These are phyloP conservation scores for Phataginus tricuspis DNA, from an alignment of 2,797 vertebrate species.

Conservation along the genomic window DNA sequence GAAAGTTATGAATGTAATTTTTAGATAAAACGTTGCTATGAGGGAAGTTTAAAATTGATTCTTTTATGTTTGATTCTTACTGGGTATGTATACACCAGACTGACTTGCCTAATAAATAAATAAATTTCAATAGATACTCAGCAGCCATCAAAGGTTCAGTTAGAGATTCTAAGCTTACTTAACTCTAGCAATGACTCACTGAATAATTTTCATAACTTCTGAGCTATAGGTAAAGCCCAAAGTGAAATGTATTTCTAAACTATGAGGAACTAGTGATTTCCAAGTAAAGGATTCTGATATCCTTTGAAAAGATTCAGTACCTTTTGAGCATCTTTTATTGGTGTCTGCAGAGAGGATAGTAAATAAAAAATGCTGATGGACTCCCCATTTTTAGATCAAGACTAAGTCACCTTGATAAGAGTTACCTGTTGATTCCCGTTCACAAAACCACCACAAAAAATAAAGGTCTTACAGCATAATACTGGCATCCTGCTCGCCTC, in stretches of 20 bases:
- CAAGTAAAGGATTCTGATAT: slow-evolving; percentile 21
- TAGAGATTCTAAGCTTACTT: slow-evolving; percentile 37
- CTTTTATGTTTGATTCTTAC: slow-evolving; percentile 30
- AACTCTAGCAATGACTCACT: background rate
- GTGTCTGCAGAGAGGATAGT: background rate
- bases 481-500: slow-evolving; percentile 94
- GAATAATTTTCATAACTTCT: background rate
- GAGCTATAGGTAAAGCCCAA: slow-evolving; percentile 6
- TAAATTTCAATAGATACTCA: background rate
- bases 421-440: slow-evolving; percentile 63
- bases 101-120: background rate
- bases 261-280: slow-evolving; percentile 15
- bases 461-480: slow-evolving; percentile 91
- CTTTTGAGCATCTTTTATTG: slow-evolving; percentile 31
- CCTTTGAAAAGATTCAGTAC: slow-evolving; percentile 20
- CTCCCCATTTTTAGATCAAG: slow-evolving; percentile 54
- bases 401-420: slow-evolving; percentile 41
- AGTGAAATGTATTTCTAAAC: slow-evolving; percentile 26
- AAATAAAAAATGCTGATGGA: slow-evolving; percentile 49
- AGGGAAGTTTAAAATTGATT: slow-evolving; percentile 12
- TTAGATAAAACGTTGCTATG: slow-evolving; percentile 5
- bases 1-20: slow-evolving; percentile 27
- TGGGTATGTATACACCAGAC: background rate
- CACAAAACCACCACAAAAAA: slow-evolving; percentile 63
- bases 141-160: slow-evolving; percentile 4